These are phyloP conservation scores for Etheostoma nigrum DNA, from an alignment of 2,797 vertebrate species.

Conservation along the genomic window DNA sequence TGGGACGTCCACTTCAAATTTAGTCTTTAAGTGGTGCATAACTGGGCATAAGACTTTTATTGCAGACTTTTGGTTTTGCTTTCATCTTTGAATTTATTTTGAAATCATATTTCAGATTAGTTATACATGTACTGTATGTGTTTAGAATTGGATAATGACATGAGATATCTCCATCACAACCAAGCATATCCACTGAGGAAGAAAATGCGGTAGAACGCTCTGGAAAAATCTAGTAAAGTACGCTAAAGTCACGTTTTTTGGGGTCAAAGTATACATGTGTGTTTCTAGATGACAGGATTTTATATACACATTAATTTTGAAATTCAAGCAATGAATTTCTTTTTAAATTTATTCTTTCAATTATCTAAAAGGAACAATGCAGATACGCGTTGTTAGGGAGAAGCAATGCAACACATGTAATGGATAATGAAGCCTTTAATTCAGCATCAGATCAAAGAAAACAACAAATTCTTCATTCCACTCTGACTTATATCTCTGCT, in stretches of 20 bases:
- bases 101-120: neutral
- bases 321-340: neutral
- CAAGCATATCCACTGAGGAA: too few relatives aligned
- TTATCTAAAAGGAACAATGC: neutral
- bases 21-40: neutral
- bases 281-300: neutral
- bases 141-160: neutral
- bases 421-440: neutral
- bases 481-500: conserved; percentile 18
- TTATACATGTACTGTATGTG: neutral
- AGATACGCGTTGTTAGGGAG: neutral
- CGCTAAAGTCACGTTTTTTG: neutral
- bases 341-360: neutral
- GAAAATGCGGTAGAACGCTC: neutral
- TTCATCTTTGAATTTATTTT: neutral
- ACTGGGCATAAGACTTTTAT: neutral
- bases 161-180: neutral
- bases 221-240: neutral
- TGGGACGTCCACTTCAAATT: too few relatives aligned
- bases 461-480: conserved; percentile 25
- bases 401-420: neutral
- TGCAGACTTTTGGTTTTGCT: neutral
- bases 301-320: too few relatives aligned
- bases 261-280: neutral
- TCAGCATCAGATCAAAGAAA: conserved; percentile 12